phyloP scores from a whole-genome alignment of 2,113 vertebrate species.

The Forbesichthys papilliferus region DNA sequence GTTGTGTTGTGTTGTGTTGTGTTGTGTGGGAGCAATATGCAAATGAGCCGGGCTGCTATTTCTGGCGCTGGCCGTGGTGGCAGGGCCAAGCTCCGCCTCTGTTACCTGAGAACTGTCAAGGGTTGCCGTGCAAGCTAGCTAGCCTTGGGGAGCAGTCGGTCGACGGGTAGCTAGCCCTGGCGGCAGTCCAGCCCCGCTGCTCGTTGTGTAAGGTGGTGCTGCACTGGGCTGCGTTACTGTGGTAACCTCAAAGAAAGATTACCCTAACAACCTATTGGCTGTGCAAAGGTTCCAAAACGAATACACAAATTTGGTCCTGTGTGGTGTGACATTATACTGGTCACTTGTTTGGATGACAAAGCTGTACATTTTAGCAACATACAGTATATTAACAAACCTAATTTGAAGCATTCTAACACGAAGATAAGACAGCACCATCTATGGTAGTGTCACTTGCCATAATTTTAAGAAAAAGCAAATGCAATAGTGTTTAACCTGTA shows the following conservation, averaged over 20 bases:
- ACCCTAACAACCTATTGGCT: not conserved
- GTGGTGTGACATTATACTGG: not conserved
- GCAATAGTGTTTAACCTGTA: no score
- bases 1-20: constrained; percentile 71
- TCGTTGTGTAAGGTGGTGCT: not conserved
- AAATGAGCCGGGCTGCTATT: constrained; percentile 62
- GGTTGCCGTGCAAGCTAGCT: not conserved
- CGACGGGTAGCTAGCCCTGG: not conserved
- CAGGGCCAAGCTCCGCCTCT: not conserved
- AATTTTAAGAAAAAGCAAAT: no score
- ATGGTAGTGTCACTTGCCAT: no score
- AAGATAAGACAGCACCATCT: no score
- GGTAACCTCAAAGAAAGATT: constrained; percentile 5
- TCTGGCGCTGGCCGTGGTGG: constrained; percentile 11
- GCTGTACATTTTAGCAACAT: not conserved
- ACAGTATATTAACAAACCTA: not conserved
- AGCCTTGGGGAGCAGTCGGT: not conserved
- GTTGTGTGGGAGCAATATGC: constrained; percentile 75
- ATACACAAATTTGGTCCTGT: not conserved
- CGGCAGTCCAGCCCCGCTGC: not conserved
- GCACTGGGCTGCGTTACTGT: not conserved
- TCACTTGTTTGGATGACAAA: not conserved
- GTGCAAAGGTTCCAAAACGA: not conserved
- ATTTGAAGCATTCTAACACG: not conserved
- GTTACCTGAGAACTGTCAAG: not conserved